These are phyloP conservation scores for Geopemphigus sp. DNA, from an alignment of 1,140 invertebrate genomes.

Conservation along the genomic window DNA sequence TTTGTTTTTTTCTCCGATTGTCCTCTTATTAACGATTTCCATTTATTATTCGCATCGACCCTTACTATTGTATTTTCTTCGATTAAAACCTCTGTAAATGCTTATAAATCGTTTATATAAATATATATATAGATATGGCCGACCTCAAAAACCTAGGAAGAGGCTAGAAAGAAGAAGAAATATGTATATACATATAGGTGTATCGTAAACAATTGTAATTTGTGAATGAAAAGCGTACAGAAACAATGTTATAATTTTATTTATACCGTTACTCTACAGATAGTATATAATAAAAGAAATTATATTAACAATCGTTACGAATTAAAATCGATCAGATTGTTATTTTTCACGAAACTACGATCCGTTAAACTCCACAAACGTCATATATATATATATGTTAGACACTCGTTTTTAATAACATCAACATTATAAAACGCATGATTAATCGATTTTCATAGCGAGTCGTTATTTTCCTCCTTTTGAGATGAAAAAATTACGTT, in stretches of 20 bases:
- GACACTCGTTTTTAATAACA: slow-evolving; percentile 27
- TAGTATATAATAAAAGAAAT: too few species aligned
- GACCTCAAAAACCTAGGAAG: too few species aligned
- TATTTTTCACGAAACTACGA: neutral
- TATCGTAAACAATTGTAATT: neutral
- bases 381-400: too few species aligned
- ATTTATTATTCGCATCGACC: too few species aligned
- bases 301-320: too few species aligned
- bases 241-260: neutral
- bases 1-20: too few species aligned
- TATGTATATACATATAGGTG: too few species aligned
- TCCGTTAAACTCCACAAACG: neutral
- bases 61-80: too few species aligned
- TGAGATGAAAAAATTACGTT: neutral
- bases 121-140: neutral
- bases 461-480: neutral
- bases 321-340: neutral
- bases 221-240: slow-evolving; percentile 9
- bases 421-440: slow-evolving; percentile 25
- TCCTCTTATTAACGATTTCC: too few species aligned
- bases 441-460: slow-evolving; percentile 21
- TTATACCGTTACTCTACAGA: slow-evolving; percentile 15
- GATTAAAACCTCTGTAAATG: too few species aligned
- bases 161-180: too few species aligned
- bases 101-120: too few species aligned